These are phyloP conservation scores for Chaetogeoica ovagalla DNA, from an alignment of 2,888 invertebrate species.

Conservation along the genomic window DNA sequence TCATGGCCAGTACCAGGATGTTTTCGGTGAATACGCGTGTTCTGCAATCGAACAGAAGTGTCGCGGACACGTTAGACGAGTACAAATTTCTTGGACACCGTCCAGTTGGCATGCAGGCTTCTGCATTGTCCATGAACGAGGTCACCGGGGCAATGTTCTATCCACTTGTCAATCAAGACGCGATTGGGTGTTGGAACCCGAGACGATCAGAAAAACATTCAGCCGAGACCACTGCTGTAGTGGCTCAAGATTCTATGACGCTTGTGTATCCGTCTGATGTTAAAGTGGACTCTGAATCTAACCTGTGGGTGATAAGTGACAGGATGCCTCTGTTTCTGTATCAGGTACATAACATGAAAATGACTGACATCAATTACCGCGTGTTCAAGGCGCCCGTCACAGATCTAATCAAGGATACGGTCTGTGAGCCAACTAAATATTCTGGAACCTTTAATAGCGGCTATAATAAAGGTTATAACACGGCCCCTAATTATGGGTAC, in stretches of 20 bases:
- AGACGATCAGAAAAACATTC: background rate
- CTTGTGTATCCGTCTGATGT: background rate
- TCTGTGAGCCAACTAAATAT: background rate
- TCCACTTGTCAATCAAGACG: background rate
- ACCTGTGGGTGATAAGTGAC: background rate
- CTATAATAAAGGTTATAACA: background rate
- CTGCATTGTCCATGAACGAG: background rate
- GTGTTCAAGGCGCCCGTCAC: background rate
- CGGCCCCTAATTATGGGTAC: background rate
- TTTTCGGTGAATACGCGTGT: constrained; percentile 60
- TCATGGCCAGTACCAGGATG: constrained; percentile 76
- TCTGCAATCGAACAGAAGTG: background rate
- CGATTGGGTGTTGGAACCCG: background rate
- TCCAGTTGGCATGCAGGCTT: background rate
- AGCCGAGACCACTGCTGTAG: background rate
- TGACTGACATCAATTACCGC: background rate
- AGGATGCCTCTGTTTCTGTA: background rate
- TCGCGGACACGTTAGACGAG: background rate
- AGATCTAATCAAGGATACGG: background rate
- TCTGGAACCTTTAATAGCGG: background rate
- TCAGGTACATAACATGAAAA: background rate
- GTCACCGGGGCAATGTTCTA: background rate
- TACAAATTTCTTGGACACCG: background rate
- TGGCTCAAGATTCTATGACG: background rate
- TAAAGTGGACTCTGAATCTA: background rate